Evolutionary conservation across 1,140 invertebrate species (phyloP).

Genomic region (Zaprionus africanus): DNA sequence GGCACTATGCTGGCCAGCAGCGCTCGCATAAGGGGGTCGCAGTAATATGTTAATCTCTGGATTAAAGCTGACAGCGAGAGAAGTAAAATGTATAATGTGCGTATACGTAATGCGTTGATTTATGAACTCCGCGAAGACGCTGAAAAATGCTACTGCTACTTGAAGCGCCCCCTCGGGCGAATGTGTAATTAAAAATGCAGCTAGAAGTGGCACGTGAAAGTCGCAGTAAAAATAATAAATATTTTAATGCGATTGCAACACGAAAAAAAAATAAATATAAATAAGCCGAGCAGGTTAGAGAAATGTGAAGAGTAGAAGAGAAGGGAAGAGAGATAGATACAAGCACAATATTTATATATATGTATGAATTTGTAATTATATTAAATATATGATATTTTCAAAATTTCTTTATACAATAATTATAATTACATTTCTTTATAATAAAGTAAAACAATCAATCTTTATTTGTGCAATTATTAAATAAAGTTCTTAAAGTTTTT

Average conservation of each 20-base stretch:
- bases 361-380: too few species aligned
- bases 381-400: too few species aligned
- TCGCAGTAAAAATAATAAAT: background rate
- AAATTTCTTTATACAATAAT: too few species aligned
- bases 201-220: background rate
- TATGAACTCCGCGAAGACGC: conserved; percentile 45
- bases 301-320: too few species aligned
- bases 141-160: conserved; percentile 21
- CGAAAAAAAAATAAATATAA: background rate
- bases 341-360: too few species aligned
- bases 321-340: too few species aligned
- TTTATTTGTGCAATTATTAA: too few species aligned
- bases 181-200: conserved; percentile 2
- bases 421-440: too few species aligned
- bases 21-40: conserved; percentile 3
- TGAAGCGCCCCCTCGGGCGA: background rate
- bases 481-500: too few species aligned
- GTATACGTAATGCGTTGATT: conserved; percentile 57
- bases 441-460: too few species aligned
- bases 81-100: conserved; percentile 34
- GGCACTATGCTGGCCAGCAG: conserved; percentile 12
- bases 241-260: background rate
- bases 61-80: conserved; percentile 67
- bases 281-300: too few species aligned
- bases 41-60: conserved; percentile 65